These are phyloP conservation scores for Aythya baeri DNA, from an alignment of 2,113 vertebrate genomes.

Conservation along the genomic window DNA sequence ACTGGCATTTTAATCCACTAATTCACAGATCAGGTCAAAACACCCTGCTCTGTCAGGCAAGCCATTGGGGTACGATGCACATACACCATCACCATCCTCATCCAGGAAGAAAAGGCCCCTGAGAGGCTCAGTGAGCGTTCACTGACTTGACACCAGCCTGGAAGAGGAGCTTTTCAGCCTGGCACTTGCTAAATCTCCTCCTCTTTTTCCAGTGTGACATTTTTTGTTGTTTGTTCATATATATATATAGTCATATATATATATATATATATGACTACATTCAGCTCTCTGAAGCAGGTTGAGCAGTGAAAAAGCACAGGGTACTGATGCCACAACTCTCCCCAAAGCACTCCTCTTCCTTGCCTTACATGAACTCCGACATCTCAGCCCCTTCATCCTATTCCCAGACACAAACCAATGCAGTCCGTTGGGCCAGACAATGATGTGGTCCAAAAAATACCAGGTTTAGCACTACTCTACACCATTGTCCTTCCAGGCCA, in stretches of 20 bases:
- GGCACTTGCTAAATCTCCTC: not conserved
- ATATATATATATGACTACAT: no score
- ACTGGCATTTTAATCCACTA: not conserved
- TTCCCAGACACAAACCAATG: accelerated
- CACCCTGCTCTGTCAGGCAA: not conserved
- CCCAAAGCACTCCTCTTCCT: not conserved
- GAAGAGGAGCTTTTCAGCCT: not conserved
- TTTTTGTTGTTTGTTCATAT: no score
- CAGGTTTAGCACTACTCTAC: not conserved
- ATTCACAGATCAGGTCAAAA: not conserved
- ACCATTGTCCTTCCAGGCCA: not conserved
- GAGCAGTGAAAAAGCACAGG: not conserved
- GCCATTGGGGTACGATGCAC: accelerated
- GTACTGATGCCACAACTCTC: not conserved
- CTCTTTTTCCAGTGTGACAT: no score
- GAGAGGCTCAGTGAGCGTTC: accelerated
- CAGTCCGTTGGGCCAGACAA: not conserved
- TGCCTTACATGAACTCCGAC: not conserved
- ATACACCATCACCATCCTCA: not conserved
- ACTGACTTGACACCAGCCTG: accelerated
- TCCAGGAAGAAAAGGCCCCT: accelerated
- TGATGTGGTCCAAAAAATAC: not conserved
- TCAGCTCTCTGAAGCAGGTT: accelerated
- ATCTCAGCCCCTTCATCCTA: not conserved
- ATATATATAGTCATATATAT: no score